Evolutionary conservation across 92 coral and sea anemone genomes (phyloP).

Genomic region (Meandrina meandrites): DNA sequence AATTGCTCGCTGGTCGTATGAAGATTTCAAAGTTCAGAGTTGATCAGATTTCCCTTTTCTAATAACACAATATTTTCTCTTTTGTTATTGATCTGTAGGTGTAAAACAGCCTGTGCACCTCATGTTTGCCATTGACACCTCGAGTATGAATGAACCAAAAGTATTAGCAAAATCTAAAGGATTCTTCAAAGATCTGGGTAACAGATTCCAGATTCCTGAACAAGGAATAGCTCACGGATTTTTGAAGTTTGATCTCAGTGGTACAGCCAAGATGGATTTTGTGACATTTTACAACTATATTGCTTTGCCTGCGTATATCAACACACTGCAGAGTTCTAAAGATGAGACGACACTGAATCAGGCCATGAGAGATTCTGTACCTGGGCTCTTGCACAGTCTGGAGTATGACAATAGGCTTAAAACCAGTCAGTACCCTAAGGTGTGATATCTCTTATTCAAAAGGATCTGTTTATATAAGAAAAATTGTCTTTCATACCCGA

Average conservation of each 20-base stretch:
- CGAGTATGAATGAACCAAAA: slow-evolving; percentile 57
- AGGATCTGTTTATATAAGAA: not conserved
- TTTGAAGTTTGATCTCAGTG: slow-evolving; percentile 67
- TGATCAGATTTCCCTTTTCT: not conserved
- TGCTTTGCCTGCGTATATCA: slow-evolving; percentile 69
- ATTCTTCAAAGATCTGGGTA: slow-evolving; percentile 79
- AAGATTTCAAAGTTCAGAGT: too few relatives aligned
- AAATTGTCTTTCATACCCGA: too few relatives aligned
- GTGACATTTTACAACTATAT: slow-evolving; percentile 61
- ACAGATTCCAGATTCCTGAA: slow-evolving; percentile 77
- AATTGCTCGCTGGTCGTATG: too few relatives aligned
- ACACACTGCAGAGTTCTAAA: slow-evolving; percentile 69
- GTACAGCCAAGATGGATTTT: slow-evolving; percentile 63
- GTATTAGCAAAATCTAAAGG: slow-evolving; percentile 63
- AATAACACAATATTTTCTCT: not conserved
- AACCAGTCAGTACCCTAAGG: slow-evolving; percentile 73
- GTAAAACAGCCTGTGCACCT: slow-evolving; percentile 82
- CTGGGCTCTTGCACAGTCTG: slow-evolving; percentile 62
- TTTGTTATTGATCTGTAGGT: slow-evolving; percentile 42
- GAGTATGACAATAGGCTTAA: slow-evolving; percentile 57
- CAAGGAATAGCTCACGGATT: slow-evolving; percentile 79
- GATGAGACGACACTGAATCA: slow-evolving; percentile 68
- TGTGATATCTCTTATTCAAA: not conserved
- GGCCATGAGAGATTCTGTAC: slow-evolving; percentile 77
- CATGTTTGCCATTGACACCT: slow-evolving; percentile 78